Evolutionary conservation across 2,888 invertebrate species (phyloP).

Genomic region (Glomeris marginata): DNA sequence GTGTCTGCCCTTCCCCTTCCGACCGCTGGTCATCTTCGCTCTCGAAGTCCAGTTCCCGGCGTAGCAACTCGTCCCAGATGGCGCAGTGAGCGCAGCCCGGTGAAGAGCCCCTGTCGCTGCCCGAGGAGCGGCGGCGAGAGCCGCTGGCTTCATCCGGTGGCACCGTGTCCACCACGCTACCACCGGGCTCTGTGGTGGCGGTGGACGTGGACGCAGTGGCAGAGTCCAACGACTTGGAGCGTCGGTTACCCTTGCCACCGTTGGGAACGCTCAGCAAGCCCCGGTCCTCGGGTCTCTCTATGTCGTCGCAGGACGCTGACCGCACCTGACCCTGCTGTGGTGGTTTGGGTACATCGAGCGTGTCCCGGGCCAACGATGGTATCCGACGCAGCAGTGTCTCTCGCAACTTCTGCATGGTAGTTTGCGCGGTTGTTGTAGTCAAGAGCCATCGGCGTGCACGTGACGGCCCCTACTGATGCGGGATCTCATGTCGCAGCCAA

Average conservation of each 20-base stretch:
- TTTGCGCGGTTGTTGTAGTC: neutral
- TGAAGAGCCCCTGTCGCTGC: conserved; percentile 28
- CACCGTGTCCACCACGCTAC: conserved; percentile 35
- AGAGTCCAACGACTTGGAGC: conserved; percentile 64
- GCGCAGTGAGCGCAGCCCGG: conserved; percentile 19
- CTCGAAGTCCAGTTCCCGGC: conserved; percentile 12
- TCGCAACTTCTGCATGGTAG: conserved; percentile 7
- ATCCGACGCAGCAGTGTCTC: conserved; percentile 3
- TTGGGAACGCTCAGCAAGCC: conserved; percentile 36
- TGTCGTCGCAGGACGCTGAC: conserved; percentile 80
- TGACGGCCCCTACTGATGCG: no score
- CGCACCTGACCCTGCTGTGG: conserved; percentile 42
- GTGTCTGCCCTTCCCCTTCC: neutral
- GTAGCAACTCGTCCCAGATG: conserved; percentile 17
- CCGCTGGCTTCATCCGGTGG: conserved; percentile 36
- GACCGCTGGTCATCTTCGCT: neutral
- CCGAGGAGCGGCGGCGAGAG: conserved; percentile 24
- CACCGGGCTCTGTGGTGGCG: conserved; percentile 19
- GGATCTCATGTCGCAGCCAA: no score
- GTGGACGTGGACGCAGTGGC: conserved; percentile 40
- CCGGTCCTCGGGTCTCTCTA: conserved; percentile 49
- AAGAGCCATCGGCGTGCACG: no score
- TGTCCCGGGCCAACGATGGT: conserved; percentile 44
- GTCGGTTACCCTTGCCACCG: conserved; percentile 35
- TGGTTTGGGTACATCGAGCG: conserved; percentile 66